These are phyloP conservation scores for Megamerina dolium DNA, from an alignment of 2,888 invertebrate genomes.

Conservation along the genomic window DNA sequence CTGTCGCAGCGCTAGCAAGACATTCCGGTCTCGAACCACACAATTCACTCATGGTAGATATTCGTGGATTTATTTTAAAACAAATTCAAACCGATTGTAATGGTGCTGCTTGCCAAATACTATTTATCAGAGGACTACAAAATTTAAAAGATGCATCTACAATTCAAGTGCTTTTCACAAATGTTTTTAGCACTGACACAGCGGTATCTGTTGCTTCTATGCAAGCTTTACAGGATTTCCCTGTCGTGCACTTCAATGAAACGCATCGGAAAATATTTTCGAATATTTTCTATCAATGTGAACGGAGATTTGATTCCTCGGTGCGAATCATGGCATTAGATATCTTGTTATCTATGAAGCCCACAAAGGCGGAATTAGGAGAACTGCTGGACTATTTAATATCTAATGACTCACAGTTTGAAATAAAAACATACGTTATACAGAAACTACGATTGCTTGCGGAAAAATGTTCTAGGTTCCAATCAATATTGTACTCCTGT, in stretches of 20 bases:
- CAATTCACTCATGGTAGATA: constrained; percentile 28
- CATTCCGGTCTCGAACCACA: constrained; percentile 43
- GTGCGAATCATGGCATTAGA: constrained; percentile 66
- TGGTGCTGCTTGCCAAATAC: constrained; percentile 53
- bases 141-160: constrained; percentile 61
- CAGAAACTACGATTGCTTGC: constrained; percentile 58
- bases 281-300: constrained; percentile 58
- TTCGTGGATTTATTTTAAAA: constrained; percentile 38
- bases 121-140: constrained; percentile 62
- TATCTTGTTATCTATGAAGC: constrained; percentile 58
- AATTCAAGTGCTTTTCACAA: constrained; percentile 56
- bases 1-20: constrained; percentile 58
- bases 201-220: constrained; percentile 61
- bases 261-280: constrained; percentile 51
- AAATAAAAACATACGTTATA: constrained; percentile 61
- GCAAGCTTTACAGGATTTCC: constrained; percentile 59
- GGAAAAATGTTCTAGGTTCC: constrained; percentile 51
- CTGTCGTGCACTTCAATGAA: constrained; percentile 38
- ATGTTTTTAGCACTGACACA: constrained; percentile 51
- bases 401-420: constrained; percentile 54
- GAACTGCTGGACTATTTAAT: constrained; percentile 53
- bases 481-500: constrained; percentile 47
- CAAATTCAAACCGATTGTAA: constrained; percentile 51
- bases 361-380: constrained; percentile 53
- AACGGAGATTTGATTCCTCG: constrained; percentile 61